Evolutionary conservation across 2,797 vertebrate species (phyloP), one percentile per base, ranked within the genome.

Genomic region (Percopsis omiscomaycus): DNA sequence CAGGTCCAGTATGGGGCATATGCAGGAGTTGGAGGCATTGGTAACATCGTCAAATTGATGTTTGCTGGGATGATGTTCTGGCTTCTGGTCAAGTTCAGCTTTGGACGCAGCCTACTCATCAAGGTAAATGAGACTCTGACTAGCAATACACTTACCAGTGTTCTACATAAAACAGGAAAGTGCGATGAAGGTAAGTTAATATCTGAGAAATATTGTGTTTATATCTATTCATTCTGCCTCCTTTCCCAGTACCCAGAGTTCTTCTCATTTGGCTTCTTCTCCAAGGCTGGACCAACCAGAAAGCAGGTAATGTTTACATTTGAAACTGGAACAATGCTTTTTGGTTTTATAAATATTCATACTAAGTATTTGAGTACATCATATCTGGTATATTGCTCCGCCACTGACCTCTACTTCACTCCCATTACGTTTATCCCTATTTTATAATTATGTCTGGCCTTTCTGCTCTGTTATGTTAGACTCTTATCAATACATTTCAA

Each of bases 1-100:
- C 68, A 98, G 97, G 94, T 98, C 30, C 97, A 99, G 64, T 99
- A 97, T 15, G 91, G 94, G 0, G 94, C 93, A 0, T 98, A 98
- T 0, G 67, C 84, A 15, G 93, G 92, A 0, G 0, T 97, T 0
- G 95, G 96, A 50, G 93, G 96, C 12, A 66, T 98, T 49, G 74
- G 89, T 59, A 95, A 88, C 71, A 64, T 94, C n/a, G 73, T 97
- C 70, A 95, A 94, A 81, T 61, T 98, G 82, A 86, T 98, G 89
- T 93, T 99, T 83, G 92, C 92, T 11, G 96, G 94, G 55, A 85
- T 98, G 74, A 87, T 98, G 73, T 96, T 99, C 91, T 88, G 92
- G 87, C 78, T 98, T 68, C 85, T 99, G 22, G 94, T 93, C 61
- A 96, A 93, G 81, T 97, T 95, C 82, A 92, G 86, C 78, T 94